A percentile compares a stretch with the other conserved stretches of the same genome.
These are phyloP conservation scores for Callipepla squamata DNA, from an alignment of 2,113 vertebrate genomes.

Conservation along the genomic window DNA sequence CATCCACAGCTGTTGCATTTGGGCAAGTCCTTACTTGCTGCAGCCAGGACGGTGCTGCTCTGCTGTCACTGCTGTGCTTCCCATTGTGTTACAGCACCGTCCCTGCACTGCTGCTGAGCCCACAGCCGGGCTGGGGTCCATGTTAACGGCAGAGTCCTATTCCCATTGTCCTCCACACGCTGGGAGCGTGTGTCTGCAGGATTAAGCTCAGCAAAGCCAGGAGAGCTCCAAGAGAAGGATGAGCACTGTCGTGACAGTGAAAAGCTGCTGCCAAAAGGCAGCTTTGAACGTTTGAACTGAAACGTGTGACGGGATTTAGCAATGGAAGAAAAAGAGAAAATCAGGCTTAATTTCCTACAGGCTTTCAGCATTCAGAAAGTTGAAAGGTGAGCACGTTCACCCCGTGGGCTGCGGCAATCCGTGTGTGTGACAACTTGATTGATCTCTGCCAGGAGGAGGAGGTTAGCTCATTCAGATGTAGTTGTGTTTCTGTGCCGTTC, in stretches of 20 bases:
- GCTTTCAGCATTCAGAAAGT: not conserved
- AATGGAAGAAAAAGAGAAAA: not conserved
- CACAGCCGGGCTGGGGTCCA: not conserved
- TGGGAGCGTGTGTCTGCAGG: not conserved
- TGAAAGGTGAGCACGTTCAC: not conserved
- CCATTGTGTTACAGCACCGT: not conserved
- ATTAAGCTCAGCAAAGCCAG: not conserved
- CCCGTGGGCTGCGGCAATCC: not conserved
- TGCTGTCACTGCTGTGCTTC: too few species aligned
- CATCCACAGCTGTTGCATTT: too few species aligned
- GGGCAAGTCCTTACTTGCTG: too few species aligned
- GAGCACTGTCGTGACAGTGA: not conserved
- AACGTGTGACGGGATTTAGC: not conserved
- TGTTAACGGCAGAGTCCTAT: accelerated
- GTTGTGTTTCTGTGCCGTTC: not conserved
- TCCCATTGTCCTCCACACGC: accelerated
- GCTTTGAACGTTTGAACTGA: not conserved
- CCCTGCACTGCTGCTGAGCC: not conserved
- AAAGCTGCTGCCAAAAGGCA: not conserved
- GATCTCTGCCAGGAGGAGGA: not conserved
- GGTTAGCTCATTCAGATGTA: not conserved
- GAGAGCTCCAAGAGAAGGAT: not conserved
- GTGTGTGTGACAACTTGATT: not conserved
- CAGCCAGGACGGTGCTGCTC: too few species aligned
- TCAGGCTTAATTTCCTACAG: not conserved